Evolutionary conservation across 2,888 invertebrate genomes (phyloP).

Genomic region (Dione vanillae): DNA sequence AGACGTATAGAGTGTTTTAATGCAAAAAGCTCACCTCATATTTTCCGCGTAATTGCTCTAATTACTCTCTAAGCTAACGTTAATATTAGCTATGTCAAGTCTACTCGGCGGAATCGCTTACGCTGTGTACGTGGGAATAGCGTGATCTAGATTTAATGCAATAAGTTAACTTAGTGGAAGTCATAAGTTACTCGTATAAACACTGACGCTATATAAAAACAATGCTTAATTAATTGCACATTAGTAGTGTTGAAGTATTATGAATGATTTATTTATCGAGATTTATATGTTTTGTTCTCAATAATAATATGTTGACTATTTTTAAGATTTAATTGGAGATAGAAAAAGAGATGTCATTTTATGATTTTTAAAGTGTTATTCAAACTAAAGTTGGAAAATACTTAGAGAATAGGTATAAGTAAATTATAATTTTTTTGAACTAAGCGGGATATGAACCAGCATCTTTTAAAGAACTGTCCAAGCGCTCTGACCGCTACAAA

Average conservation of each 20-base stretch:
- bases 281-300: not conserved
- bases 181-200: not conserved
- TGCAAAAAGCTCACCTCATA: constrained; percentile 15
- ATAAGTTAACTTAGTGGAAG: not conserved
- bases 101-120: constrained; percentile 10
- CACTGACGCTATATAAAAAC: not conserved
- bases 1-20: not conserved
- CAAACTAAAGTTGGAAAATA: too few relatives aligned
- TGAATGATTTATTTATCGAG: not conserved
- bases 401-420: too few relatives aligned
- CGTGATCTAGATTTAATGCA: constrained; percentile 21
- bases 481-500: too few relatives aligned
- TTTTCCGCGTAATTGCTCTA: constrained; percentile 12
- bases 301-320: not conserved
- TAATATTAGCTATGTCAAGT: constrained; percentile 29
- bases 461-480: too few relatives aligned
- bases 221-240: not conserved
- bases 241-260: not conserved
- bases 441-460: too few relatives aligned
- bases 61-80: constrained; percentile 15
- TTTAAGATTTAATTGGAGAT: too few relatives aligned
- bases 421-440: too few relatives aligned
- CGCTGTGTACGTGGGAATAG: constrained; percentile 18
- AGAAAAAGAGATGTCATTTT: too few relatives aligned
- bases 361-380: too few relatives aligned